These are phyloP conservation scores for Pelusios castaneus DNA, from an alignment of 2,113 vertebrate species.

Conservation along the genomic window DNA sequence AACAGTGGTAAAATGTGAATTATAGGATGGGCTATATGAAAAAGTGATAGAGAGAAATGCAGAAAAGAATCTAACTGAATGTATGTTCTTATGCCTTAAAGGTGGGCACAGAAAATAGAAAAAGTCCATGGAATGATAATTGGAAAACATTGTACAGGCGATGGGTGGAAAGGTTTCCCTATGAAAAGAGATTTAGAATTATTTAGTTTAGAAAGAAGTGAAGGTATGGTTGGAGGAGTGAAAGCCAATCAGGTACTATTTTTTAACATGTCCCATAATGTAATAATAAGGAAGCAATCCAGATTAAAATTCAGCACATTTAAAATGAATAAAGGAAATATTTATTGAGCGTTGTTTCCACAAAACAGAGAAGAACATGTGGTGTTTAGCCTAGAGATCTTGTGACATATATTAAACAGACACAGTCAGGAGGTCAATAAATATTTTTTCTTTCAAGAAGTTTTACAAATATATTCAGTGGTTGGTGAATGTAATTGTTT, in stretches of 20 bases:
- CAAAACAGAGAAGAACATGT: neutral
- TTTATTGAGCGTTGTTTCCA: neutral
- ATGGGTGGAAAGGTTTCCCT: neutral
- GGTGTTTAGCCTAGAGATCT: rapidly evolving
- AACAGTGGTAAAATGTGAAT: neutral
- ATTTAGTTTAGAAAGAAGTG: neutral
- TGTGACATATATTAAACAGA: neutral
- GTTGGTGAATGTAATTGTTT: neutral
- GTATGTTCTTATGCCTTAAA: neutral
- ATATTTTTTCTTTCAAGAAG: neutral
- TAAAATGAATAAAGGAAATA: neutral
- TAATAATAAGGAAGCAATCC: neutral
- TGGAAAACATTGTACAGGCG: neutral
- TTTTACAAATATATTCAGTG: neutral
- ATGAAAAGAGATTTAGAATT: rapidly evolving
- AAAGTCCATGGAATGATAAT: neutral
- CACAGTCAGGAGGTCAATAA: neutral
- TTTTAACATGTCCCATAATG: rapidly evolving
- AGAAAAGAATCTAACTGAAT: neutral
- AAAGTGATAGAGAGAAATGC: neutral
- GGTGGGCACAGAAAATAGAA: neutral
- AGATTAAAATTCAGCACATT: neutral
- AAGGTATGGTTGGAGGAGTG: neutral
- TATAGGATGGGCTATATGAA: neutral
- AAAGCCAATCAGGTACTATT: neutral